These are phyloP conservation scores for Lampris incognitus DNA, from an alignment of 2,113 vertebrate genomes.

Conservation along the genomic window DNA sequence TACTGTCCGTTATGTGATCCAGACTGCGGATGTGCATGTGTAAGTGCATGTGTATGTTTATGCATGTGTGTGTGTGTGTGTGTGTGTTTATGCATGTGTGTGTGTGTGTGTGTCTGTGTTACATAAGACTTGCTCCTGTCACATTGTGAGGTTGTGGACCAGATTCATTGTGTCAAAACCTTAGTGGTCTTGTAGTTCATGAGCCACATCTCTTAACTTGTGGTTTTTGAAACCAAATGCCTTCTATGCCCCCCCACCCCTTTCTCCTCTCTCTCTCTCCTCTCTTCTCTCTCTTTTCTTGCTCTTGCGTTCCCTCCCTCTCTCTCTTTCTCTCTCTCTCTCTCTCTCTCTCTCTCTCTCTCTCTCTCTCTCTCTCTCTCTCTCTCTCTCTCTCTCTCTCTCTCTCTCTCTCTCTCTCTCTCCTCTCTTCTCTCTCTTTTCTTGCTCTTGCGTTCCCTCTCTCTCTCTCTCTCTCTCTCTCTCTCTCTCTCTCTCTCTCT, in stretches of 20 bases:
- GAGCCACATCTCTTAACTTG: conserved; percentile 61
- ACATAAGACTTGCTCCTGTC: conserved; percentile 37
- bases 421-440: no score
- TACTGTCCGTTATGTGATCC: conserved; percentile 13
- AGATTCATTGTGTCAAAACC: conserved; percentile 64
- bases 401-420: no score
- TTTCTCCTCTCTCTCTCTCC: not conserved
- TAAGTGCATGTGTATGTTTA: not conserved
- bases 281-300: conserved; percentile 4
- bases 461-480: no score
- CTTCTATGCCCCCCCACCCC: conserved; percentile 15
- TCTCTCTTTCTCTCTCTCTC: no score
- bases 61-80: no score
- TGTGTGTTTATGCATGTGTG: not conserved
- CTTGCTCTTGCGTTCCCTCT: no score
- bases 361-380: no score
- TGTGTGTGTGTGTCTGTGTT: conserved; percentile 16
- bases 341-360: no score
- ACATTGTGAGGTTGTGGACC: conserved; percentile 34
- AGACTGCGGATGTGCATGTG: conserved; percentile 18
- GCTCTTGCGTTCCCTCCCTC: not conserved
- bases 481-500: no score
- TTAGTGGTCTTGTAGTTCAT: conserved; percentile 60
- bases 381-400: no score
- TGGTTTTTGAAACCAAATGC: conserved; percentile 59